These are phyloP conservation scores for Lepus americanus DNA, from an alignment of 2,113 vertebrate species.

Conservation along the genomic window DNA sequence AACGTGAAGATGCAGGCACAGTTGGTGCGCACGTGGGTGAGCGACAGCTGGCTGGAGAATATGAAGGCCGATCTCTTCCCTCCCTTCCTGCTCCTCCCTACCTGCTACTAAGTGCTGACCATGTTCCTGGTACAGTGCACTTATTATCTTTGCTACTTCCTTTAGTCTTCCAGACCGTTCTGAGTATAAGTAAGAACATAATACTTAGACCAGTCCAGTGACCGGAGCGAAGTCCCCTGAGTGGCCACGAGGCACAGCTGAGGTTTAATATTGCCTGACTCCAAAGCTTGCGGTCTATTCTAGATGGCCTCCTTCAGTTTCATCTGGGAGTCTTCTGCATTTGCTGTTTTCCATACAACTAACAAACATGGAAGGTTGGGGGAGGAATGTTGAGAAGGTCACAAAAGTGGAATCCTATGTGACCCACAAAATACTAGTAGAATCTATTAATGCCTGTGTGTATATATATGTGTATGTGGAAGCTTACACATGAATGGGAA, in stretches of 20 bases:
- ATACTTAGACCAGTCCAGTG: slow-evolving; percentile 11
- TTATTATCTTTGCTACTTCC: background rate
- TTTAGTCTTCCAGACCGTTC: background rate
- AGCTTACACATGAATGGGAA: background rate
- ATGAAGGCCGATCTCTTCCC: background rate
- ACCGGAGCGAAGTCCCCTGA: slow-evolving; percentile 10
- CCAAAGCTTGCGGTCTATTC: background rate
- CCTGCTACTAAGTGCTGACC: background rate
- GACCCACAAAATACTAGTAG: background rate
- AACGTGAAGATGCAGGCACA: background rate
- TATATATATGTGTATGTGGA: background rate
- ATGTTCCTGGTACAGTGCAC: accelerated
- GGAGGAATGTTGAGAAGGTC: background rate
- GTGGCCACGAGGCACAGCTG: background rate
- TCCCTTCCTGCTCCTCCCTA: background rate
- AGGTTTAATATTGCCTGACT: background rate
- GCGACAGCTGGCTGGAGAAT: background rate
- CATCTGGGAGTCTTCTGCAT: background rate
- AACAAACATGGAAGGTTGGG: background rate
- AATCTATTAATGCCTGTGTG: background rate
- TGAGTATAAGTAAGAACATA: background rate
- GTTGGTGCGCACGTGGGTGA: background rate
- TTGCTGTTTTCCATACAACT: background rate
- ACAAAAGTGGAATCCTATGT: background rate
- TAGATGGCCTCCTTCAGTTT: background rate